A percentile compares a stretch with the other conserved stretches of the same genome.
Conservation (phyloP, 2,888 invertebrate genomes). For the Diaperis boleti region DNA sequence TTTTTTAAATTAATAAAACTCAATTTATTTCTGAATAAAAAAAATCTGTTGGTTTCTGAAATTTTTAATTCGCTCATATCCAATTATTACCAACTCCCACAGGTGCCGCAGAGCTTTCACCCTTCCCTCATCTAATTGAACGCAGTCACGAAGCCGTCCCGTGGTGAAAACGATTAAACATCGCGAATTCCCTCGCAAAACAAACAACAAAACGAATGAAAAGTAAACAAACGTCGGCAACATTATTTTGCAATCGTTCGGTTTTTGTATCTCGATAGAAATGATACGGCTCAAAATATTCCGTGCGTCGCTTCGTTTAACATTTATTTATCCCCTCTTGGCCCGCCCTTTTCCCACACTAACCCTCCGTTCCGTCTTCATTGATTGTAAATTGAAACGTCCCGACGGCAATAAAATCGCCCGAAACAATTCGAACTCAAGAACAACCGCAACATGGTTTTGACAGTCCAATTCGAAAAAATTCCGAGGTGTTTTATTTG, state of each 20-base stretch:
- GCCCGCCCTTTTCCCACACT: slow-evolving; percentile 18
- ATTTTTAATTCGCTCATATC: too few relatives aligned
- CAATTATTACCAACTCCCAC: too few relatives aligned
- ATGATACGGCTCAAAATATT: slow-evolving; percentile 31
- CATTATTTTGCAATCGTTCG: slow-evolving; percentile 23
- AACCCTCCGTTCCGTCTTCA: slow-evolving; percentile 20
- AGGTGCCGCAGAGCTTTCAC: not conserved
- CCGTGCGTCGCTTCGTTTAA: slow-evolving; percentile 14
- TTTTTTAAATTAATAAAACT: too few relatives aligned
- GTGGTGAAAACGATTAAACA: slow-evolving; percentile 12
- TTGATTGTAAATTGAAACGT: slow-evolving; percentile 31
- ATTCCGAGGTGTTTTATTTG: slow-evolving; percentile 23
- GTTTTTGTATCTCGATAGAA: slow-evolving; percentile 25
- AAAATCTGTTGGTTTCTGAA: too few relatives aligned
- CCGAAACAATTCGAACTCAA: slow-evolving; percentile 14
- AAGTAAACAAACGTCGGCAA: slow-evolving; percentile 14
- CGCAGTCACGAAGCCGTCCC: not conserved
- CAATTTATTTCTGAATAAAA: too few relatives aligned
- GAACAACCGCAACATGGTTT: slow-evolving; percentile 13
- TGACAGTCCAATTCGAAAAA: slow-evolving; percentile 24
- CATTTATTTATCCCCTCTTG: slow-evolving; percentile 26
- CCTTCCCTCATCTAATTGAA: not conserved
- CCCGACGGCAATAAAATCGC: slow-evolving; percentile 25
- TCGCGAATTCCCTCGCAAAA: slow-evolving; percentile 15
- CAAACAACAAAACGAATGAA: slow-evolving; percentile 15